These are phyloP conservation scores for Ploceus nigricollis DNA, from an alignment of 2,113 vertebrate species.

Conservation along the genomic window DNA sequence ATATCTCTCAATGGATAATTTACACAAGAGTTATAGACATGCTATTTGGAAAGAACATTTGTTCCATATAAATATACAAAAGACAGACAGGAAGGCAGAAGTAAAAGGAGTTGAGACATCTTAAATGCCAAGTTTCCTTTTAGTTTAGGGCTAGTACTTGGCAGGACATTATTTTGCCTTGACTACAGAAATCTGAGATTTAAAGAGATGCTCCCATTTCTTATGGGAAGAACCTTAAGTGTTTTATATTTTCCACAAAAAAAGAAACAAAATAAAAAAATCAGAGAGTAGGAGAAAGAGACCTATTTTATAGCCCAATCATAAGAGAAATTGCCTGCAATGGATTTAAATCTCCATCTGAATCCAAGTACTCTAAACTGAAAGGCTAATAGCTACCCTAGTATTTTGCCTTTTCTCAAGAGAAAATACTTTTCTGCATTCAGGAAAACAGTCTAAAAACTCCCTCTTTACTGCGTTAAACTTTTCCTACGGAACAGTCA, in stretches of 20 bases:
- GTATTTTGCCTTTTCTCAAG: neutral
- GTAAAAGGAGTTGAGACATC: neutral
- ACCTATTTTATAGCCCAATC: neutral
- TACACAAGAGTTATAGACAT: neutral
- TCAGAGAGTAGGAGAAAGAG: neutral
- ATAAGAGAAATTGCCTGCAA: neutral
- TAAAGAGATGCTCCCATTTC: neutral
- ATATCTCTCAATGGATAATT: neutral
- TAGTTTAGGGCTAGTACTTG: slow-evolving; percentile 27
- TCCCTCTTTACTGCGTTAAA: neutral
- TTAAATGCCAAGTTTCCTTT: slow-evolving; percentile 44
- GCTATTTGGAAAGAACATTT: slow-evolving; percentile 6
- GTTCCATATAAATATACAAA: slow-evolving; percentile 29
- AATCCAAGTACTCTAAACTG: neutral
- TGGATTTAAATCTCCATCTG: neutral
- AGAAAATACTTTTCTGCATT: neutral
- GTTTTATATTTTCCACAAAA: neutral
- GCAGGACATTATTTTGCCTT: neutral
- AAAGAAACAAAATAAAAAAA: neutral
- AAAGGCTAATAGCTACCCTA: neutral
- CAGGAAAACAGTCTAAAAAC: neutral
- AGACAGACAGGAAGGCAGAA: slow-evolving; percentile 12
- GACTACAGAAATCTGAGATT: slow-evolving; percentile 18
- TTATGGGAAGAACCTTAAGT: neutral
- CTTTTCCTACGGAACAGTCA: neutral